phyloP scores from a whole-genome alignment of 2,888 invertebrate genomes.

The Axea sp. region DNA sequence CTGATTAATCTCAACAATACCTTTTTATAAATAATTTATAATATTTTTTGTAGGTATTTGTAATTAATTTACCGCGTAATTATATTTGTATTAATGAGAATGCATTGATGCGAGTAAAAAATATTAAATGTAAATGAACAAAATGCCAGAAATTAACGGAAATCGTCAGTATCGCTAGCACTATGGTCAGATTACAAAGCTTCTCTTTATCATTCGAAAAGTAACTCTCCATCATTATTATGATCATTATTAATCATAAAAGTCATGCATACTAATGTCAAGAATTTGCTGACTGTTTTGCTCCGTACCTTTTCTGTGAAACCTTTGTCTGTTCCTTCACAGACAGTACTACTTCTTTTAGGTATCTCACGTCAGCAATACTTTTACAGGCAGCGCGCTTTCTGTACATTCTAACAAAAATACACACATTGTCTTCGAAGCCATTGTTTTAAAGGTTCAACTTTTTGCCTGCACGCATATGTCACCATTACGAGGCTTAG shows the following conservation, averaged over 20 bases:
- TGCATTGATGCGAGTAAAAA: no score
- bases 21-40: no score
- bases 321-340: constrained; percentile 35
- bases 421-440: constrained; percentile 70
- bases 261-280: constrained; percentile 48
- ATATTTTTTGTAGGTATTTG: no score
- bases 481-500: constrained; percentile 40
- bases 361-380: constrained; percentile 27
- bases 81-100: no score
- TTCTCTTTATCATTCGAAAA: not conserved
- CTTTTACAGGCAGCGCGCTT: constrained; percentile 27
- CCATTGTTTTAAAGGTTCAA: constrained; percentile 66
- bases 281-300: constrained; percentile 18
- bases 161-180: no score
- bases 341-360: constrained; percentile 51
- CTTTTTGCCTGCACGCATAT: constrained; percentile 63
- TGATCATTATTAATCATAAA: constrained; percentile 53
- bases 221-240: constrained; percentile 27
- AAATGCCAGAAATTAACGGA: no score
- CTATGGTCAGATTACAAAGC: no score
- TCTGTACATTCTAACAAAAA: constrained; percentile 61
- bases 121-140: no score
- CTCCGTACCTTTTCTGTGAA: constrained; percentile 1
- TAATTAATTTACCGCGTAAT: no score
- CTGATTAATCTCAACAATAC: no score